Base-by-base conservation (phyloP, 1,140 invertebrate genomes). In the Asbolus verrucosus region DNA sequence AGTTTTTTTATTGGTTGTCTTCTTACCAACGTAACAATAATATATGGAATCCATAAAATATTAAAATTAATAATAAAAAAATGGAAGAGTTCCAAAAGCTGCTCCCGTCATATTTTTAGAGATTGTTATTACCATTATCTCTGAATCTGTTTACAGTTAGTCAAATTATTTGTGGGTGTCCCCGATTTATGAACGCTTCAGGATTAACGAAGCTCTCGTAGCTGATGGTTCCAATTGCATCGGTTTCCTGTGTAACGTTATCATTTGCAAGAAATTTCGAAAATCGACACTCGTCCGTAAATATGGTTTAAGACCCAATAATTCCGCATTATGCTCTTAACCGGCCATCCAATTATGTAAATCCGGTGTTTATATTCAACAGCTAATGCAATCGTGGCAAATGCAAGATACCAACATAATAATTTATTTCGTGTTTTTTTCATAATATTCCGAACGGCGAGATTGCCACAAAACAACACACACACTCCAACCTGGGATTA, bases 51-150 rank as follows among this genome's bases (percentile, higher is more conserved):
- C 27, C 50, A 30, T 59, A 59, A 59, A 59, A 14, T 59, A 21
- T 59, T 18, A 59, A 59, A 50, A 59, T 59, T 59, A 59, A 59
- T 59, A 59, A 59, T 21, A 59, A 50, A 59, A 59, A 59, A 59
- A 59, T 59, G 50, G 50, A 59, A 59, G 50, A 13, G 50, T 59
- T 59, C 50, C 50, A 59, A 59, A 14, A 18, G 50, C 15, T 2
- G 19, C 50, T 19, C 5, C 16, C 27, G 50, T 59, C 50, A 59
- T 59, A 59, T 59, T 59, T 59, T 59, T 59, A 59, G 50, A 59
- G 14, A 59, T 59, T 59, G 18, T 59, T 59, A 59, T 59, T 59
- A 59, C 50, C 50, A 59, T 59, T 59, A 59, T 59, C 50, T 59
- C 27, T n/a, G n/a, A 15, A 24, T 24, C 16, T 59, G 50, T 59